A percentile compares a stretch with the other conserved stretches of the same genome.
phyloP scores from a whole-genome alignment of 1,140 invertebrate species.

The Patella vulgata region DNA sequence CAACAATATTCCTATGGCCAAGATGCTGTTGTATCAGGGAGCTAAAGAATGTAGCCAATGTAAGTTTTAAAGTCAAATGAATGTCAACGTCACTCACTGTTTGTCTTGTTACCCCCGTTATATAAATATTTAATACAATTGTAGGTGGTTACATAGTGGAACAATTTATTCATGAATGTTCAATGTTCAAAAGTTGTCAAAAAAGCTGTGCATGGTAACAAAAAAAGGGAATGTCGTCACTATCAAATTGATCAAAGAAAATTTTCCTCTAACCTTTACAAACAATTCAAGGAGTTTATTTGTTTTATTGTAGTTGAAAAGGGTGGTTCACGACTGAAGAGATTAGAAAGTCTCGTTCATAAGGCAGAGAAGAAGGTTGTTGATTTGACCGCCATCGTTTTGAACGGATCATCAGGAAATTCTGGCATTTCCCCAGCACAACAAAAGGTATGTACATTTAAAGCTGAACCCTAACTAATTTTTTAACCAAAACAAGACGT shows the following conservation, averaged over 20 bases:
- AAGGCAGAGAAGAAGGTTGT: slow-evolving; percentile 77
- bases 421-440: slow-evolving; percentile 49
- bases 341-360: slow-evolving; percentile 77
- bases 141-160: background rate
- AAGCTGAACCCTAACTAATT: too few relatives aligned
- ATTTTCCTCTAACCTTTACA: too few relatives aligned
- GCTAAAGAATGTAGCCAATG: slow-evolving; percentile 88
- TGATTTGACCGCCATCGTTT: slow-evolving; percentile 59
- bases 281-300: too few relatives aligned
- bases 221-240: too few relatives aligned
- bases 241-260: too few relatives aligned
- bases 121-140: too few relatives aligned
- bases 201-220: too few relatives aligned
- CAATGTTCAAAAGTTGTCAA: too few relatives aligned
- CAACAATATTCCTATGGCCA: slow-evolving; percentile 85
- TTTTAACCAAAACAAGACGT: too few relatives aligned
- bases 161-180: too few relatives aligned
- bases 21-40: slow-evolving; percentile 87
- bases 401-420: slow-evolving; percentile 53
- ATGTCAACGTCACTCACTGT: background rate
- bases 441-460: slow-evolving; percentile 41
- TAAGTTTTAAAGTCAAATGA: slow-evolving; percentile 73
- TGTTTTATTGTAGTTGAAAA: slow-evolving; percentile 56
- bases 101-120: background rate
- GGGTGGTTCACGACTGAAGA: slow-evolving; percentile 49